phyloP scores from a whole-genome alignment of 2,797 vertebrate genomes.

The Pampus argenteus region DNA sequence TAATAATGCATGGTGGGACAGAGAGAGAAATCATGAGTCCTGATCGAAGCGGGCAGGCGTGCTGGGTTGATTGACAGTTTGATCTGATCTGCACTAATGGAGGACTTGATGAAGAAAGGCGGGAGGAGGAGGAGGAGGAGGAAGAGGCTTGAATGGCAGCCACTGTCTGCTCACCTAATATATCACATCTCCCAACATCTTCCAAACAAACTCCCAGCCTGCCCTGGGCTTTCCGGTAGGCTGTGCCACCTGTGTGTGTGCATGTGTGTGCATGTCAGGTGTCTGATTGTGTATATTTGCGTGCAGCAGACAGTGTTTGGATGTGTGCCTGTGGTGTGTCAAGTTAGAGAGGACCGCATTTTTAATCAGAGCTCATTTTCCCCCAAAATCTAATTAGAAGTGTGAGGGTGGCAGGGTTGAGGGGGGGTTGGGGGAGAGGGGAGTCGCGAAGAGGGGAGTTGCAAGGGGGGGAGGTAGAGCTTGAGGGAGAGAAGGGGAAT shows the following conservation, averaged over 20 bases:
- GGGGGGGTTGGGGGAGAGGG: constrained; percentile 24
- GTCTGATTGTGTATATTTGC: constrained; percentile 15
- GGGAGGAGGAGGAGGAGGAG: constrained; percentile 18
- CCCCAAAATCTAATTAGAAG: constrained; percentile 84
- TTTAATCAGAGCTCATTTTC: constrained; percentile 85
- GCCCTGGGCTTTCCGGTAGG: constrained; percentile 42
- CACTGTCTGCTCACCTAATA: constrained; percentile 46
- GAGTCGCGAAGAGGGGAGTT: too few relatives aligned
- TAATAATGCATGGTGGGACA: constrained; percentile 77
- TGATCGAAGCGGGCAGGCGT: constrained; percentile 50
- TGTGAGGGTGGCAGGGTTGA: constrained; percentile 59
- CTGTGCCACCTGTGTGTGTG: constrained; percentile 18
- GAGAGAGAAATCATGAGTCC: constrained; percentile 50
- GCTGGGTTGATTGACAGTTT: constrained; percentile 66
- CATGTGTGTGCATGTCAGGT: constrained; percentile 11
- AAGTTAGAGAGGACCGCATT: constrained; percentile 64
- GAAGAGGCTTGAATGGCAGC: constrained; percentile 30
- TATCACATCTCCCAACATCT: constrained; percentile 48
- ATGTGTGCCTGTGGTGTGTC: constrained; percentile 38
- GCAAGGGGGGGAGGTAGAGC: constrained; percentile 13
- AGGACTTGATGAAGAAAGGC: constrained; percentile 68
- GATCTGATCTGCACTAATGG: constrained; percentile 75
- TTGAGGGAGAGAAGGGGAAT: constrained; percentile 66
- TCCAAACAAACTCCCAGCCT: constrained; percentile 45
- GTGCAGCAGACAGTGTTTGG: constrained; percentile 29